A percentile compares a stretch with the other conserved stretches of the same genome.
phyloP scores from a whole-genome alignment of 2,113 vertebrate genomes.

The Orientallactaga bullata region DNA sequence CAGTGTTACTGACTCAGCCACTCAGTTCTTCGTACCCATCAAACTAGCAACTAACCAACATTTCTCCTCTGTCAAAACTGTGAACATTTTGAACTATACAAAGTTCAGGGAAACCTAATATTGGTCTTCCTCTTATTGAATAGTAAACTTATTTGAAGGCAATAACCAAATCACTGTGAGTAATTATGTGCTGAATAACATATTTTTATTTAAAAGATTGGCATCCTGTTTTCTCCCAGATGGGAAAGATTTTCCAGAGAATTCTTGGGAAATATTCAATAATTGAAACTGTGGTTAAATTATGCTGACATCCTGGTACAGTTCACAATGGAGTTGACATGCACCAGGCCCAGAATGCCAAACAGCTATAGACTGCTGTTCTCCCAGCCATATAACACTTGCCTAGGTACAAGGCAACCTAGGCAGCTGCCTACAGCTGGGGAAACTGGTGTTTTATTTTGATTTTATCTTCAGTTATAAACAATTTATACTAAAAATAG shows the following conservation, averaged over 20 bases:
- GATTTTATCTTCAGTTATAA: slow-evolving; percentile 28
- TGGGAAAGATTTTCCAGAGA: slow-evolving; percentile 13
- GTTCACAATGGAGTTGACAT: too few species aligned
- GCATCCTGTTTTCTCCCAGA: slow-evolving; percentile 26
- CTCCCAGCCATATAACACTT: too few species aligned
- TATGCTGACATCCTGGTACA: too few species aligned
- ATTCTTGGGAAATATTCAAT: slow-evolving; percentile 37
- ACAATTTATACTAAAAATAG: neutral
- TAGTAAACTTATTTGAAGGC: neutral
- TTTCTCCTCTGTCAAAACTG: neutral
- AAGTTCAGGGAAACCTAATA: neutral
- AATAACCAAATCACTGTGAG: neutral
- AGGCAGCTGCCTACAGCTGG: too few species aligned
- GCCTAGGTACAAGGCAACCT: too few species aligned
- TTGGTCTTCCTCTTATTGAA: neutral
- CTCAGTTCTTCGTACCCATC: neutral
- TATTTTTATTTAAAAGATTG: slow-evolving; percentile 9
- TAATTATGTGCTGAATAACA: neutral
- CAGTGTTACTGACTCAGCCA: neutral
- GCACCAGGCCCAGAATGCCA: too few species aligned
- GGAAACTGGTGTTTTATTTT: too few species aligned
- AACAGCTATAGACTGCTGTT: too few species aligned
- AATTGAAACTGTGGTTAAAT: neutral
- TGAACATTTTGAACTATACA: neutral
- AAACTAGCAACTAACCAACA: neutral